phyloP scores from a whole-genome alignment of 2,113 vertebrate genomes.

The Butorides virescens region DNA sequence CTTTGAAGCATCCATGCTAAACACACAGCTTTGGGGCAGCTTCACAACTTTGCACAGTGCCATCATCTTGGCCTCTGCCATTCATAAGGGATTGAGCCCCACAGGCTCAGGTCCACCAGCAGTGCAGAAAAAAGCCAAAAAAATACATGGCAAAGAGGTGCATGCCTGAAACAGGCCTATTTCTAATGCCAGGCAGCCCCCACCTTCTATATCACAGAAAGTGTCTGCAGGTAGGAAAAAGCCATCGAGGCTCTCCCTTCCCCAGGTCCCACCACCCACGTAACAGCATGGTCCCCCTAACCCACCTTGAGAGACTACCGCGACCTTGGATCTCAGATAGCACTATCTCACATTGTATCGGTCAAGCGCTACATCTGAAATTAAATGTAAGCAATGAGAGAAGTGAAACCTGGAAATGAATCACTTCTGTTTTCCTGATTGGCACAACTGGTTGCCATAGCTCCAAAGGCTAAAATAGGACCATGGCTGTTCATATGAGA shows the following conservation, averaged over 20 bases:
- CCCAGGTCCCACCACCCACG: not conserved
- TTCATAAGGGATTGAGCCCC: not conserved
- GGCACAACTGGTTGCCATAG: not conserved
- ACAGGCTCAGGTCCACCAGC: not conserved
- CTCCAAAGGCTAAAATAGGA: conserved; percentile 22
- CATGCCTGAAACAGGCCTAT: not conserved
- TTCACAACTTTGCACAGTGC: not conserved
- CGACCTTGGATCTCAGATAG: not conserved
- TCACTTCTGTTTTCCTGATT: conserved; percentile 4
- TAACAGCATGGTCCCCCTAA: not conserved
- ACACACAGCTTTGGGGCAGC: not conserved
- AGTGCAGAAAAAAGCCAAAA: not conserved
- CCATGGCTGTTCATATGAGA: not conserved
- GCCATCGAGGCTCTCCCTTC: not conserved
- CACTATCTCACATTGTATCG: not conserved
- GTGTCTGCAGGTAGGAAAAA: not conserved
- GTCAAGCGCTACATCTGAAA: not conserved
- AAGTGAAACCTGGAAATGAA: conserved; percentile 47
- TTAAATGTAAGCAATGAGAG: not conserved
- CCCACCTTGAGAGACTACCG: not conserved
- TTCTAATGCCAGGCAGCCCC: not conserved
- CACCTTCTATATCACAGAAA: not conserved
- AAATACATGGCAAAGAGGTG: not conserved
- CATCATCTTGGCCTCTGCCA: not conserved
- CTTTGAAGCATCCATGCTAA: not conserved